phyloP scores from a whole-genome alignment of 2,797 vertebrate genomes.

The Streptopelia turtur region DNA sequence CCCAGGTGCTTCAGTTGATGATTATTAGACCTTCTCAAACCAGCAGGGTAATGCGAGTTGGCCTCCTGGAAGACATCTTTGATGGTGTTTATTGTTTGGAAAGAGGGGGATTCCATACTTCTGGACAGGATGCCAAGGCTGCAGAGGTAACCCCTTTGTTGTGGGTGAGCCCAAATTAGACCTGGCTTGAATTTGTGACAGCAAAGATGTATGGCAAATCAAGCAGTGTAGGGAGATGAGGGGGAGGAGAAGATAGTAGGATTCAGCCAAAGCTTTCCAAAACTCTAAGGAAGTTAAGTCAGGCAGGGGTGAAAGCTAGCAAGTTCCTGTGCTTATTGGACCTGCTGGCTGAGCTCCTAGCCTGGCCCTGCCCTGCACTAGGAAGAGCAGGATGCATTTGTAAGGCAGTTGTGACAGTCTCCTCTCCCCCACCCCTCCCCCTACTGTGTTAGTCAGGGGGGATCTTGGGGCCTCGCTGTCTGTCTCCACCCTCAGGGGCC shows the following conservation, averaged over 20 bases:
- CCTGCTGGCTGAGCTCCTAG: conserved; percentile 40
- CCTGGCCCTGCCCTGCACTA: conserved; percentile 42
- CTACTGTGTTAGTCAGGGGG: conserved; percentile 38
- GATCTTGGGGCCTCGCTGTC: conserved; percentile 48
- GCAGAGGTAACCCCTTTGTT: not conserved
- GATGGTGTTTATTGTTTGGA: not conserved
- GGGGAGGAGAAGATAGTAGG: conserved; percentile 22
- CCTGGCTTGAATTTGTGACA: not conserved
- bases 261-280: conserved; percentile 16
- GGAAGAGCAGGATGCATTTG: conserved; percentile 23
- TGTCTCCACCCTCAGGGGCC: conserved; percentile 62
- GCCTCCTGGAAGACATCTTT: not conserved
- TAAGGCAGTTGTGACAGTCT: conserved; percentile 51
- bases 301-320: conserved; percentile 38
- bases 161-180: not conserved
- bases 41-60: not conserved
- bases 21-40: not conserved
- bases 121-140: not conserved
- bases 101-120: not conserved
- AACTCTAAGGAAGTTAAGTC: not conserved
- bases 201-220: conserved; percentile 20
- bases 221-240: not conserved
- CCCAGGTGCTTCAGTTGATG: conserved; percentile 1
- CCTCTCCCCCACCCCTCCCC: conserved; percentile 50
- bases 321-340: conserved; percentile 48